Base-by-base conservation (phyloP, 64 coral and sea anemone species). In the Actinia tenebrosa region DNA sequence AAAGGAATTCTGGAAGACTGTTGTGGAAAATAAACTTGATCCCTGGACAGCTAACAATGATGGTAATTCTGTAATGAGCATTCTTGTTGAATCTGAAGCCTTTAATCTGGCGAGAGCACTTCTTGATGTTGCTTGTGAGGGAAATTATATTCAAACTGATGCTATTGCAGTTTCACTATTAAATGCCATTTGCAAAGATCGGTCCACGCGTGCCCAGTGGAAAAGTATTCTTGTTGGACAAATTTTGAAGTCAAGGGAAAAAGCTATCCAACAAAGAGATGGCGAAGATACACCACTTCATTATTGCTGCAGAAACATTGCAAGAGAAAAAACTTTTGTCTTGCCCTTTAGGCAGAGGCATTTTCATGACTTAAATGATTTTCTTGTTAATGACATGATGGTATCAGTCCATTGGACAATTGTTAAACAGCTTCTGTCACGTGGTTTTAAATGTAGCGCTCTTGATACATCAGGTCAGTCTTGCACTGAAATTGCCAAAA, bases 111-210 rank as follows among this genome's bases (percentile, higher is more conserved):
- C 37, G 1, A 79, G 45, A 15, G 77, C 30, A 2, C 18, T 79
- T 1, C 27, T 79, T 46, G n/a, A 45, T 79, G 77, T 79, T 45
- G 77, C 77, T n/a, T n/a, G 63, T 42, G 27, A 16, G 13, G 42
- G 14, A 45, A 45, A 45, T 45, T 79, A 46, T 79, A 20, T 66
- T 66, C 63, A 66, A 6, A 8, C 18, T 66, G 19, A 66, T 7
- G 22, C 4, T 8, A 66, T 66, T n/a, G 63, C 63, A n/a, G 63
- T n/a, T 9, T 66, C 63, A 0, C 63, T 66, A 7, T n/a, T 66
- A n/a, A 66, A 66, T n/a, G 77, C 77, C 42, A 79, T 79, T 16
- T 79, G 77, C 11, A 79, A 79, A 79, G 77, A 79, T 17, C 11
- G 2, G 2, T 79, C 77, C 10, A 44, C 27, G 2, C 37, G 77